Conservation (phyloP, 2,113 vertebrate genomes). For the Lamprologus ornatipinnis region DNA sequence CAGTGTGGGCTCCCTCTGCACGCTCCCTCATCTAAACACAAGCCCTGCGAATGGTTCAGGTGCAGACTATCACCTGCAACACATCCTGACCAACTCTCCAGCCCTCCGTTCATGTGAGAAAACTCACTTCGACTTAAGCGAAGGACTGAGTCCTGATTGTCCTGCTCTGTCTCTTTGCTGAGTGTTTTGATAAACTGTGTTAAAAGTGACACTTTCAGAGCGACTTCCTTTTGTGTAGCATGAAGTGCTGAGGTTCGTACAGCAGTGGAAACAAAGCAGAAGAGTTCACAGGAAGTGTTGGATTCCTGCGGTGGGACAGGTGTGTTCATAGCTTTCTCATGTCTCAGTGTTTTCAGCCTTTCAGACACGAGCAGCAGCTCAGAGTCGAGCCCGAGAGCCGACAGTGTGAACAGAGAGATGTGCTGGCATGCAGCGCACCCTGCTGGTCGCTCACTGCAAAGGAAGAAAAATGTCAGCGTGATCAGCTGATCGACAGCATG, state of each 20-base stretch:
- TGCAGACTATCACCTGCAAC: not conserved
- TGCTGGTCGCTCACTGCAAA: not conserved
- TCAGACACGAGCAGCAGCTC: not conserved
- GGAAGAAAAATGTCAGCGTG: not conserved
- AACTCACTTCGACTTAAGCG: not conserved
- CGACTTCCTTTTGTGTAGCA: not conserved
- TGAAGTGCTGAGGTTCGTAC: not conserved
- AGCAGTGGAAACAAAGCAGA: not conserved
- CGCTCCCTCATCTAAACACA: not conserved
- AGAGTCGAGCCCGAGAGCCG: not conserved
- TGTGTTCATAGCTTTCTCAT: not conserved
- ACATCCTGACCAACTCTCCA: not conserved
- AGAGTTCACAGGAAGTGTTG: not conserved
- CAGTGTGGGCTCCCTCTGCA: not conserved
- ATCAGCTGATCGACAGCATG: not conserved
- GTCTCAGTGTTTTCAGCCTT: not conserved
- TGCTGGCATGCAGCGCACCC: constrained; percentile 1
- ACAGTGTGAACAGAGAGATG: not conserved
- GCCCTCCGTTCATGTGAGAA: not conserved
- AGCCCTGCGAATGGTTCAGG: not conserved
- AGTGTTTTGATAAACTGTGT: not conserved
- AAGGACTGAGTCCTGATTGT: not conserved
- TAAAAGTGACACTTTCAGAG: not conserved
- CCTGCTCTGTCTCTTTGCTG: rapidly evolving
- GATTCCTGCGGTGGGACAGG: not conserved